A percentile compares a stretch with the other conserved stretches of the same genome.
phyloP scores from a whole-genome alignment of 1,140 invertebrate genomes.

The Lordiphosa mommai region DNA sequence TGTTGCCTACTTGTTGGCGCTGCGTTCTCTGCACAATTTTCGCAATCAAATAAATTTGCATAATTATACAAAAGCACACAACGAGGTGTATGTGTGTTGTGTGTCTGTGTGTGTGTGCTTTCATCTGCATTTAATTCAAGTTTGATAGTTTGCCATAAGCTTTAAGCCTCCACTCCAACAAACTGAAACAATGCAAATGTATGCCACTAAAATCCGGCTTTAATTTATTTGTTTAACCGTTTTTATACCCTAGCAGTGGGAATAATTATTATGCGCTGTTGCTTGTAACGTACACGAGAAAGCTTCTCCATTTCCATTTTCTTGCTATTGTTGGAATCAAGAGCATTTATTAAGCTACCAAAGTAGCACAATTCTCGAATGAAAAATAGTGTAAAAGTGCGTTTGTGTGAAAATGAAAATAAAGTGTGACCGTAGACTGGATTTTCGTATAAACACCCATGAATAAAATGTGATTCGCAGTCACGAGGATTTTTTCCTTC shows the following conservation, averaged over 20 bases:
- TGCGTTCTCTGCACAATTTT: constrained; percentile 41
- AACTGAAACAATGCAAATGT: constrained; percentile 48
- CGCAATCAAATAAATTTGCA: constrained; percentile 73
- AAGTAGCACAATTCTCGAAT: too few relatives aligned
- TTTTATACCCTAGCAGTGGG: constrained; percentile 12
- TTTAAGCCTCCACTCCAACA: constrained; percentile 32
- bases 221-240: constrained; percentile 59
- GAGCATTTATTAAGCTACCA: too few relatives aligned
- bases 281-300: too few relatives aligned
- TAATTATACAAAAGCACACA: constrained; percentile 55
- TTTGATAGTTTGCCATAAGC: constrained; percentile 72
- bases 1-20: constrained; percentile 66
- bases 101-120: constrained; percentile 7
- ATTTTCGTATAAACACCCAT: too few relatives aligned
- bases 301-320: too few relatives aligned
- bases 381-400: too few relatives aligned
- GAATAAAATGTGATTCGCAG: too few relatives aligned
- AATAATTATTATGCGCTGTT: too few relatives aligned
- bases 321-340: not conserved
- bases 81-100: constrained; percentile 7
- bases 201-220: constrained; percentile 43
- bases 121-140: constrained; percentile 60
- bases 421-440: too few relatives aligned
- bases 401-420: too few relatives aligned
- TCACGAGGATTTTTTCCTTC: too few relatives aligned